Evolutionary conservation across 1,140 invertebrate genomes (phyloP).

Genomic region (Latrodectus geometricus): DNA sequence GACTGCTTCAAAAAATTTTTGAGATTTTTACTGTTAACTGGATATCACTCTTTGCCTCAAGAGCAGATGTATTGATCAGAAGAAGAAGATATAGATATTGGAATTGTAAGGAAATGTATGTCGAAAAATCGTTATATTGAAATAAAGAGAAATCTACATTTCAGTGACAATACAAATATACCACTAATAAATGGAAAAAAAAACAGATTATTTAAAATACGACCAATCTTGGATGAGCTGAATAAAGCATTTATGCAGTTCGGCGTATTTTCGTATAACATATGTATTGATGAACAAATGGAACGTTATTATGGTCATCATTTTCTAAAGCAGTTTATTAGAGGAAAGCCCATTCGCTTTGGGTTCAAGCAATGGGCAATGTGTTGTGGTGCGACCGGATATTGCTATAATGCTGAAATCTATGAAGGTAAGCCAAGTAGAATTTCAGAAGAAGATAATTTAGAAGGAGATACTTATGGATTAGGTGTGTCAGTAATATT

Average conservation of each 20-base stretch:
- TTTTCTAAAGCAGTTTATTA: constrained; percentile 42
- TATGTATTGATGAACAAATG: constrained; percentile 36
- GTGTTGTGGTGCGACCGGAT: constrained; percentile 34
- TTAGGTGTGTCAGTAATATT: too few relatives aligned
- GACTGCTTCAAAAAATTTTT: constrained; percentile 37
- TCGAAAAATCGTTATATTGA: constrained; percentile 42
- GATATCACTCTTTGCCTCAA: constrained; percentile 37
- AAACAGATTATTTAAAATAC: constrained; percentile 41
- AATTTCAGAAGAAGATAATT: constrained; percentile 32
- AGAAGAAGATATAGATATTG: constrained; percentile 42
- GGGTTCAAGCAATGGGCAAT: constrained; percentile 36
- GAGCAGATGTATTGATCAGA: constrained; percentile 38
- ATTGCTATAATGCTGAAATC: constrained; percentile 33
- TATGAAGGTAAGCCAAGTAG: constrained; percentile 33
- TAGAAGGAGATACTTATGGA: constrained; percentile 26
- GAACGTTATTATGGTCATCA: constrained; percentile 39
- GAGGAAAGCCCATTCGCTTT: constrained; percentile 36
- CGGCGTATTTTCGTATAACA: constrained; percentile 2
- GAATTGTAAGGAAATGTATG: constrained; percentile 40
- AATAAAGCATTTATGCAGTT: constrained; percentile 19
- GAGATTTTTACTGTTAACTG: constrained; percentile 38
- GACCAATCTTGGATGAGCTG: constrained; percentile 40
- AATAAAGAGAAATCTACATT: constrained; percentile 41
- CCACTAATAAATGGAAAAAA: constrained; percentile 38
- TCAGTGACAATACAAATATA: constrained; percentile 40